Base-by-base conservation (phyloP, 2,888 invertebrate species). In the Lasioglossum morio region DNA sequence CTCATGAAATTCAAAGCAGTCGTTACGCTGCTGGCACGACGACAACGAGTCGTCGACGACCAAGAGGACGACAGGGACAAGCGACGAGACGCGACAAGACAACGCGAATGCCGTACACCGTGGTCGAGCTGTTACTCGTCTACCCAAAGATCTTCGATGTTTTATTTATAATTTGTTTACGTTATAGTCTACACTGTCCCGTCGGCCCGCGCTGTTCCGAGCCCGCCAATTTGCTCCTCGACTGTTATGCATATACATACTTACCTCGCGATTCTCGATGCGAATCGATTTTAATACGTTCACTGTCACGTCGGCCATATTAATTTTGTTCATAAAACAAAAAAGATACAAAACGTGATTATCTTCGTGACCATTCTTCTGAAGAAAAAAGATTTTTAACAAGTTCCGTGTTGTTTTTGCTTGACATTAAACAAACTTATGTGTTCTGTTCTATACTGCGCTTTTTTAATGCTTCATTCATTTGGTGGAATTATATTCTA, bases 1-100 rank as follows among this genome's bases (percentile, higher is more conserved):
- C 93, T 94, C 94, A 94, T 94, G 94, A 94, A 94, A 94, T 94
- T 94, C 94, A 94, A 94, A 94, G 92, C 93, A 93, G 94, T 93
- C 93, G 93, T 94, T 94, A 93, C 92, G 91, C 90, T 92, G 87
- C 89, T 90, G 92, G 91, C 89, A 91, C 92, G 91, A 92, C 92
- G 92, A 88, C 91, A 88, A 88, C 89, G 91, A 89, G 77, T 37
- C 75, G 66, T 66, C 84, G 82, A 84, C 81, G 77, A 86, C 77
- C 76, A 53, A 23, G 81, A 82, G 66, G 74, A 84, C 72, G 82
- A 74, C 72, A 80, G 77, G 53, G 78, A 82, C 60, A 69, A 73
- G 66, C 60, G 66, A 66, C 34, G 34, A 30, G 66, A 66, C 69
- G 34, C 79, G 77, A 79, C 81, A 75, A 74, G 79, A 79, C 70